Conservation (phyloP, 2,113 vertebrate species). For the Todiramphus chloris region DNA sequence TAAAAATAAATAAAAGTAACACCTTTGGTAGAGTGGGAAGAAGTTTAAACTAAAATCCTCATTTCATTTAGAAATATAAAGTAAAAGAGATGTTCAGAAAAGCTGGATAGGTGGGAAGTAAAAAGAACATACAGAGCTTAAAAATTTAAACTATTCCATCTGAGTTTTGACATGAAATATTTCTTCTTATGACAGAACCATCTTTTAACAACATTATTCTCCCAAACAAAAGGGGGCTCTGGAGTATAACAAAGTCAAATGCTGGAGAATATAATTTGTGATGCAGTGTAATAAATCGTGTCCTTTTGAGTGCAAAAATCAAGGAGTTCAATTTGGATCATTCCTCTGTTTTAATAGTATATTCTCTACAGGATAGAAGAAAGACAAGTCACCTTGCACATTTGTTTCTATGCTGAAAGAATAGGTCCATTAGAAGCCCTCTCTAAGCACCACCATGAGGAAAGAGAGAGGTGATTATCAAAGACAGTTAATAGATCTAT, state of each 20-base stretch:
- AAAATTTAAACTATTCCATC: neutral
- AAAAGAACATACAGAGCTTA: neutral
- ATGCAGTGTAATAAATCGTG: neutral
- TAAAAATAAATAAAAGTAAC: slow-evolving; percentile 13
- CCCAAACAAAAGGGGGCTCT: neutral
- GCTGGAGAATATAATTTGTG: neutral
- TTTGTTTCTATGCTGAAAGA: neutral
- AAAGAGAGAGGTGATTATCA: neutral
- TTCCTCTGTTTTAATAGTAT: neutral
- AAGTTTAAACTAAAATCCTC: neutral
- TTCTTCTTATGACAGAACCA: neutral
- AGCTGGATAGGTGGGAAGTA: neutral
- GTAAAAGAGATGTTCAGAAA: neutral
- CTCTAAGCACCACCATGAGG: neutral
- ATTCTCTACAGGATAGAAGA: neutral
- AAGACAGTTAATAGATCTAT: neutral
- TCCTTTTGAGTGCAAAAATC: neutral
- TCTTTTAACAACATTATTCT: neutral
- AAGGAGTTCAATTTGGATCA: neutral
- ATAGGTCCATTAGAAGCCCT: neutral
- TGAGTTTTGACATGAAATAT: neutral
- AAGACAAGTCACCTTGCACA: neutral
- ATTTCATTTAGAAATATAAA: neutral
- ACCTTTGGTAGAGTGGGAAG: neutral
- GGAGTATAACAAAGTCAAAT: neutral